Conservation (phyloP, 1,140 invertebrate genomes). For the Hylaeus anthracinus region DNA sequence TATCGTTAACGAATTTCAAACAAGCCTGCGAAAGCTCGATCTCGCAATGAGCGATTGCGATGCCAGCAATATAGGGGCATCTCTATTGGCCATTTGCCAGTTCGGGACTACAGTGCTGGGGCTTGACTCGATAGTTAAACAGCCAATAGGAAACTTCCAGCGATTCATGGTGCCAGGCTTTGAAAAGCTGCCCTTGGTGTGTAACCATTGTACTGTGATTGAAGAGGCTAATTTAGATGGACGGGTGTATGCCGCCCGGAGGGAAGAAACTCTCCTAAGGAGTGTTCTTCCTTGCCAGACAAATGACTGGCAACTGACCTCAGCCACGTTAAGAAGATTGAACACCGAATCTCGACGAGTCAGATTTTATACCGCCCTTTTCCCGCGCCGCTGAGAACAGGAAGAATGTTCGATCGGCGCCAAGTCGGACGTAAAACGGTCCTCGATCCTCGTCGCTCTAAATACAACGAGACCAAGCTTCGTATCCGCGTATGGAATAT, state of each 20-base stretch:
- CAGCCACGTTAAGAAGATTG: slow-evolving; percentile 52
- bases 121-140: slow-evolving; percentile 49
- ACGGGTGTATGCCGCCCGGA: slow-evolving; percentile 44
- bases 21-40: slow-evolving; percentile 38
- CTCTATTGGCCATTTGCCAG: slow-evolving; percentile 60
- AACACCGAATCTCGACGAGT: slow-evolving; percentile 53
- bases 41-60: slow-evolving; percentile 49
- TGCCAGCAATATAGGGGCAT: slow-evolving; percentile 36
- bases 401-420: slow-evolving; percentile 38
- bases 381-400: slow-evolving; percentile 33
- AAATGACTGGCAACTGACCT: slow-evolving; percentile 62
- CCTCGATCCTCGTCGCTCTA: neutral
- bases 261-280: slow-evolving; percentile 50
- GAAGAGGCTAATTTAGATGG: slow-evolving; percentile 66
- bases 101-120: slow-evolving; percentile 33
- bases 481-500: no score
- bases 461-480: neutral
- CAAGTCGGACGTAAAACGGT: slow-evolving; percentile 11
- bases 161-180: slow-evolving; percentile 48
- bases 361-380: slow-evolving; percentile 26
- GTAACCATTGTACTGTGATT: slow-evolving; percentile 65
- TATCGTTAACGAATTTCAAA: slow-evolving; percentile 58
- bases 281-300: slow-evolving; percentile 50
- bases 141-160: slow-evolving; percentile 61
- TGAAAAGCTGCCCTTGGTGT: slow-evolving; percentile 58